Base-by-base conservation (phyloP, 2,113 vertebrate species). In the Gallinago media region DNA sequence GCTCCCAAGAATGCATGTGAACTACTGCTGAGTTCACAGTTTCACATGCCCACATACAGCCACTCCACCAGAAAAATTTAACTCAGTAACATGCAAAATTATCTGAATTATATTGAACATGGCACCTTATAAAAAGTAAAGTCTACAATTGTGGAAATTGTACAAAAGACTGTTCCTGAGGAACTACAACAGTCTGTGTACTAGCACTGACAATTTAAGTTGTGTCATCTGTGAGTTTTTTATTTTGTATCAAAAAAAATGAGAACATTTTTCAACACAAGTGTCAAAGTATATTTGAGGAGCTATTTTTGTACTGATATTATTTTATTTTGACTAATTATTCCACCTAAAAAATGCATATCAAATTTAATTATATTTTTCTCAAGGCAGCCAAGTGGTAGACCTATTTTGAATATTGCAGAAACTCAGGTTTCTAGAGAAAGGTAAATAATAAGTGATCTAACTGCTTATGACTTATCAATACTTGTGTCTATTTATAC, bases 401-500 rank as follows among this genome's bases (percentile, higher is more conserved):
- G 32, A 62, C 4, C n/a, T 27, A 65, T 36, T 89, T 12, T 67
- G 47, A 84, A 71, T 49, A 34, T 6, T 27, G 59, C 49, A 85
- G 73, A 84, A 61, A 87, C 56, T 63, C 36, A 67, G 56, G 58
- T 92, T 92, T 91, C 73, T 76, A 78, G 19, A 70, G 52, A 91
- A 75, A 61, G 25, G 54, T 70, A 89, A 90, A 22, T 65, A 76
- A 81, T 65, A 47, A 72, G 12, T 83, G 21, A 88, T 77, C 80
- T 79, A 75, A 66, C 54, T 92, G 72, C 77, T 79, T 86, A 74
- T 20, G 56, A 67, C 74, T 85, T 92, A 89, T 65, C 78, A 92
- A 50, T 66, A 93, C 92, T 91, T 94, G 66, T 68, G 40, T 73
- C 44, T 89, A 73, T 88, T 91, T 85, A 96, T 76, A 84, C 83